A percentile compares a stretch with the other conserved stretches of the same genome.
phyloP scores from a whole-genome alignment of 2,113 vertebrate genomes.

The Hiodon alosoides region DNA sequence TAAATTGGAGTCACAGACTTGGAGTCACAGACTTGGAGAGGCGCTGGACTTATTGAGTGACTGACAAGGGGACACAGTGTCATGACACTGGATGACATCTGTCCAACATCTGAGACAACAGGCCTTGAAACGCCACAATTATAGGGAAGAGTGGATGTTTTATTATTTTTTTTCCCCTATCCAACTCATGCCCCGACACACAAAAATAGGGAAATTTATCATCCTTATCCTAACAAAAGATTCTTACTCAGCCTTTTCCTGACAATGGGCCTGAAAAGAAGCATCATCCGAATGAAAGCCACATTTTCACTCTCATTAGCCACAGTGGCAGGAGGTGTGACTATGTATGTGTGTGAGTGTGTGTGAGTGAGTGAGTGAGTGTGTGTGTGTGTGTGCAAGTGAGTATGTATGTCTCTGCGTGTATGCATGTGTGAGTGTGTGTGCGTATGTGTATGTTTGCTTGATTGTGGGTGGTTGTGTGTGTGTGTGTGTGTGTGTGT shows the following conservation, averaged over 20 bases:
- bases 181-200: neutral
- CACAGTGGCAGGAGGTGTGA: conserved; percentile 68
- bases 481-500: too few relatives aligned
- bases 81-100: neutral
- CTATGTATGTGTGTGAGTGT: too few relatives aligned
- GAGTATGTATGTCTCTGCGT: too few relatives aligned
- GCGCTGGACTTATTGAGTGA: too few relatives aligned
- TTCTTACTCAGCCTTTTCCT: conserved; percentile 64
- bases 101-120: neutral
- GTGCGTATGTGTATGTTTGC: too few relatives aligned
- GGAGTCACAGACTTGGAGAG: too few relatives aligned
- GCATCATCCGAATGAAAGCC: conserved; percentile 73
- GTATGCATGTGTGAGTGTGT: too few relatives aligned
- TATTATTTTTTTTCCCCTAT: neutral
- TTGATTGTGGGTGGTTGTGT: too few relatives aligned
- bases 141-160: neutral
- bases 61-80: too few relatives aligned
- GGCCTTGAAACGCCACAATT: neutral
- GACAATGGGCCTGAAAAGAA: conserved; percentile 73
- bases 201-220: conserved; percentile 68
- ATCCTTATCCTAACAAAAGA: conserved; percentile 71
- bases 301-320: conserved; percentile 81
- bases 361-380: too few relatives aligned
- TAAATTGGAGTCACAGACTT: conserved; percentile 40
- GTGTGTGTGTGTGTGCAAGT: too few relatives aligned